Conservation (phyloP, 2,113 vertebrate genomes). For the Phoenicopterus ruber region DNA sequence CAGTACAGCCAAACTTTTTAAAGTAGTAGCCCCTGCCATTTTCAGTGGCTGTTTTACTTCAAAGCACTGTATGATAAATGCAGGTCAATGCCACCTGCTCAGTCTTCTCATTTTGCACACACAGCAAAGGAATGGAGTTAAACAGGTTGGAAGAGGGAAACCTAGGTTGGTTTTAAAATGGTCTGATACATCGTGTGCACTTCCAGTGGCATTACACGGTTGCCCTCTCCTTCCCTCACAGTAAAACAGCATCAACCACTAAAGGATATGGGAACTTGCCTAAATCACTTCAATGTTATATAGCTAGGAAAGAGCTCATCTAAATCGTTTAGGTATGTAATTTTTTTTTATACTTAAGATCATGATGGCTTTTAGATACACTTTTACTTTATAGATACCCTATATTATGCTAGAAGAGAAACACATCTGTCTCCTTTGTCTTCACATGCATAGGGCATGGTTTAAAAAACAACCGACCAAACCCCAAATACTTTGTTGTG, state of each 20-base stretch:
- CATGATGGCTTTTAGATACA: background rate
- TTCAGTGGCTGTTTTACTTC: background rate
- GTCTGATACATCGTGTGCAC: accelerated
- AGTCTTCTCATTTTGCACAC: background rate
- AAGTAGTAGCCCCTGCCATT: background rate
- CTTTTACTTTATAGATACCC: background rate
- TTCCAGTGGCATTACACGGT: accelerated
- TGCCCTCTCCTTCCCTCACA: background rate
- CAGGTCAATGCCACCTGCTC: background rate
- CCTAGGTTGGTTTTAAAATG: background rate
- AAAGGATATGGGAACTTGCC: background rate
- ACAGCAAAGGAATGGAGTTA: background rate
- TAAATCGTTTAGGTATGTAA: background rate
- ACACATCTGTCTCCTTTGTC: background rate
- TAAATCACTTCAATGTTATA: background rate
- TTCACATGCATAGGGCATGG: background rate
- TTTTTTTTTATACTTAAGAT: background rate
- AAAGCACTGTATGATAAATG: background rate
- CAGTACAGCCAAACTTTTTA: background rate
- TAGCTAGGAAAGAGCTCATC: background rate
- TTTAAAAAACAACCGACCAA: background rate
- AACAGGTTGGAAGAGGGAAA: background rate
- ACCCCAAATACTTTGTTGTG: background rate
- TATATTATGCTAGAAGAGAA: background rate
- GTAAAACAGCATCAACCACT: background rate